Evolutionary conservation across 2,888 invertebrate genomes (phyloP), one percentile per base, ranked within the genome.

Genomic region (Sarcophaga variegata): DNA sequence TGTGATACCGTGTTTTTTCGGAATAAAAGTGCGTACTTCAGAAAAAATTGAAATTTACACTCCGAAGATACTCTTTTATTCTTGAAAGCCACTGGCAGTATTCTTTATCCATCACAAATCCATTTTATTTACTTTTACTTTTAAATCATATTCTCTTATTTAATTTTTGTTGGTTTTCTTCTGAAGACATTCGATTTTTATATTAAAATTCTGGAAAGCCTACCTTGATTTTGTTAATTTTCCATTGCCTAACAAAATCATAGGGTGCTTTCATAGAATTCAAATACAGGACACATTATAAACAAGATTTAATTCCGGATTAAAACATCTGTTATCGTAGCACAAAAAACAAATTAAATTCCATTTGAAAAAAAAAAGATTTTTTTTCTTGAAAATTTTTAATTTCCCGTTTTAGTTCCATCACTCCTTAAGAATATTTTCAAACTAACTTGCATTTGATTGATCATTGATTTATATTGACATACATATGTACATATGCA

Each of bases 21-120:
- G 82, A 77, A 77, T 49, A 54, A 77, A 82, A 77, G 77, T 47
- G 25, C 22, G 82, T 77, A 82, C 82, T 82, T 82, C 82, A 82
- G 60, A 76, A 60, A 17, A 2, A 71, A 59, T 66, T 3, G 10
- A 20, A 71, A 37, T 77, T 37, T 0, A 63, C 27, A 77, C 47
- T 70, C 71, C 25, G 20, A 82, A 77, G 77, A 22, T 25, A 60
- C 64, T 27, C 77, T 22, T 71, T 82, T 71, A 82, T 60, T 60
- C 77, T 82, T 22, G 37, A 82, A 76, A 82, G 25, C 12, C 54
- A 54, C 12, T 14, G 12, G 17, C 12, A 17, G 12, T 54, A 12
- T 14, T 17, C 0, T 54, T 54, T 4, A 54, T 54, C 2, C 4
- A 54, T 17, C 17, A 14, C 4, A 54, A 54, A 54, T 14, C 4